Base-by-base conservation (phyloP, 2,113 vertebrate genomes). In the Redunca redunca region DNA sequence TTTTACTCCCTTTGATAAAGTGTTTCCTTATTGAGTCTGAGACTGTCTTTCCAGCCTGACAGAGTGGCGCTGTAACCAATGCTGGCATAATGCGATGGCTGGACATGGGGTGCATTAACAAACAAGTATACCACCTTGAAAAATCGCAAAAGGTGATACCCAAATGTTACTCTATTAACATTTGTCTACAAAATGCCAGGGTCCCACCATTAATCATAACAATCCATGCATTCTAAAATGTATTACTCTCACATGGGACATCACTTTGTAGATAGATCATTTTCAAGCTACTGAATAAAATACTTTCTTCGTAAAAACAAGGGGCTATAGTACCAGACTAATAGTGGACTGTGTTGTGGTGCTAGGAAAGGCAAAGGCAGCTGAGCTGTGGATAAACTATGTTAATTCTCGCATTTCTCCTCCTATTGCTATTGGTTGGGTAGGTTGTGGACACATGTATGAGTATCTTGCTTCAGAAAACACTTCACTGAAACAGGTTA, bases 1-100 rank as follows among this genome's bases (percentile, higher is more conserved):
- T 92, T 95, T 96, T 96, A 88, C 74, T 80, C 26, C 48, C 67
- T 98, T 96, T 97, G 95, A 98, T 87, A 94, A 96, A 97, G 60
- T 95, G 60, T 84, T 91, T 95, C 57, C 77, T 96, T 74, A 96
- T 81, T 94, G 95, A 90, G 36, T 96, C 52, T 88, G 96, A 97
- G 62, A 52, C n/a, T 21, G 46, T 83, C 62, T 81, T 95, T 96
- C 43, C 52, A 88, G 71, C 15, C 36, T 55, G 91, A 97, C 82
- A 93, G 89, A 94, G 91, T 91, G 28, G 52, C 40, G 33, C 30
- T 87, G 71, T 91, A 60, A 91, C 46, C n/a, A 81, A 3, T 1
- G 21, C 60, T 80, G 88, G 87, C 86, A 92, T 28, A 62, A 62
- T 36, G 55, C 81, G 81, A 83, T 11, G 53, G 16, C 60, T 83